These are phyloP conservation scores for Caranx melampygus DNA, from an alignment of 2,113 vertebrate genomes.

Conservation along the genomic window DNA sequence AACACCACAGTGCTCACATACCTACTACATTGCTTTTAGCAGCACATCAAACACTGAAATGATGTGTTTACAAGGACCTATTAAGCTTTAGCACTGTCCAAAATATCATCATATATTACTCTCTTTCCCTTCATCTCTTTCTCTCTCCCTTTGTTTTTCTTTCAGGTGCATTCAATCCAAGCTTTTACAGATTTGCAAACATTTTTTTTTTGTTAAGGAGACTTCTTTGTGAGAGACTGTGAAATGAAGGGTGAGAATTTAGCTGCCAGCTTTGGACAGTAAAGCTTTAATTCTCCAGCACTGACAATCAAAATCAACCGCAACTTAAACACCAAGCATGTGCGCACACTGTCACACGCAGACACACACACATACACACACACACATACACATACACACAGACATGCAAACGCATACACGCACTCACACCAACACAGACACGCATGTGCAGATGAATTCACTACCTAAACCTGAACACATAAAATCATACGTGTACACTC, in stretches of 20 bases:
- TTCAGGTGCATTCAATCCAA: constrained; percentile 81
- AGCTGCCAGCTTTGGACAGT: constrained; percentile 82
- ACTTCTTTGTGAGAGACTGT: constrained; percentile 82
- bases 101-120: neutral
- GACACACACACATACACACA: constrained; percentile 37
- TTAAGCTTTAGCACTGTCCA: neutral
- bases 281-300: constrained; percentile 86
- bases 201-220: constrained; percentile 82
- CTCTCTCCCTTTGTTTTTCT: constrained; percentile 58
- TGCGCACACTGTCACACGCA: constrained; percentile 22
- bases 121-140: constrained; percentile 17
- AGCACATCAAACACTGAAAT: constrained; percentile 2
- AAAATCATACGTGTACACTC: constrained; percentile 58
- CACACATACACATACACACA: constrained; percentile 10
- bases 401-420: constrained; percentile 39
- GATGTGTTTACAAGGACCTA: neutral
- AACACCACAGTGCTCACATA: neutral
- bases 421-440: constrained; percentile 30
- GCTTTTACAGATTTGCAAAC: constrained; percentile 86
- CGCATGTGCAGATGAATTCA: constrained; percentile 65
- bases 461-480: constrained; percentile 68
- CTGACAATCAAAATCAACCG: constrained; percentile 87
- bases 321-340: constrained; percentile 70
- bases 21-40: neutral
- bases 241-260: constrained; percentile 84